phyloP scores from a whole-genome alignment of 2,113 vertebrate species.

The Thinocorus orbignyianus region DNA sequence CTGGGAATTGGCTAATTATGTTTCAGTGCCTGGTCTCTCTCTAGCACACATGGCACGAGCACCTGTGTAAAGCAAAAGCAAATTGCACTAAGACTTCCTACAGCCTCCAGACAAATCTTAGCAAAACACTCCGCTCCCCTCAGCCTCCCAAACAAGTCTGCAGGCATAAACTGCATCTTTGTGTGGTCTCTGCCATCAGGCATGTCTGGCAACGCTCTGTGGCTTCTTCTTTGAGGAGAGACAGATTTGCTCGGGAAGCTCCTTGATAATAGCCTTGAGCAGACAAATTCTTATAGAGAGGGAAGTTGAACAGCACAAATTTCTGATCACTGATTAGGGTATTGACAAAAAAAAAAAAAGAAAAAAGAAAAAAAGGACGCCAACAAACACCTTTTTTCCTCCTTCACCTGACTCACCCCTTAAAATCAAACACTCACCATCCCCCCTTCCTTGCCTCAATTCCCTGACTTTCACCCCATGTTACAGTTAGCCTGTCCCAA shows the following conservation, averaged over 20 bases:
- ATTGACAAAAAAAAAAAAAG: background rate
- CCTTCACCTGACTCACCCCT: background rate
- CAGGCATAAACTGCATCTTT: background rate
- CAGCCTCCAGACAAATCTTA: background rate
- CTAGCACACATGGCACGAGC: fast-evolving
- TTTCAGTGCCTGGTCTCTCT: background rate
- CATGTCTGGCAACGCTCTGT: background rate
- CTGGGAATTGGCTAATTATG: background rate
- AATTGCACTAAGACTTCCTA: background rate
- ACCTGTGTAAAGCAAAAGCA: background rate
- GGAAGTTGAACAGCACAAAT: background rate
- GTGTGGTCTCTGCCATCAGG: background rate
- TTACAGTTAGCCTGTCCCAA: background rate
- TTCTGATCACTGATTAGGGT: background rate
- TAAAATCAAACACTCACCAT: background rate
- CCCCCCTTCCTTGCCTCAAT: background rate
- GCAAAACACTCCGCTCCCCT: background rate
- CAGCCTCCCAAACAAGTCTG: background rate
- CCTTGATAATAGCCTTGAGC: background rate
- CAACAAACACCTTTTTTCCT: background rate
- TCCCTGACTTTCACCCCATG: background rate
- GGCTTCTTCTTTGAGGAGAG: background rate
- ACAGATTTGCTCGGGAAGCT: background rate
- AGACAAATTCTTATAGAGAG: background rate
- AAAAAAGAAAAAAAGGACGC: background rate